These are phyloP conservation scores for Sebastolobus alascanus DNA, from an alignment of 2,797 vertebrate species.

Conservation along the genomic window DNA sequence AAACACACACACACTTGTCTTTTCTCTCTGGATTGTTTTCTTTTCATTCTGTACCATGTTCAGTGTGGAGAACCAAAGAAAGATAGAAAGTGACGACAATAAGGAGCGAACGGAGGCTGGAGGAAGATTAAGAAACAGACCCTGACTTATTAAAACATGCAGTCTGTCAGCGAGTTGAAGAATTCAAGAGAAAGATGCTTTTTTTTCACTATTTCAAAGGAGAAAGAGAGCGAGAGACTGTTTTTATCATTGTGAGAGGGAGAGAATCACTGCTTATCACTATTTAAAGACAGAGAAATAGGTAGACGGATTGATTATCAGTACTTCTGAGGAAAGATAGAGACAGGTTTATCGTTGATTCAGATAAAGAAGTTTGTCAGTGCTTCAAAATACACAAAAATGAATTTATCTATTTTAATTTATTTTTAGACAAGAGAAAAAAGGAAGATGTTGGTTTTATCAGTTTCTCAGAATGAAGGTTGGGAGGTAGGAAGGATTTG, in stretches of 20 bases:
- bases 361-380: conserved; percentile 5
- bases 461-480: neutral
- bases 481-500: too few relatives aligned
- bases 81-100: conserved; percentile 4
- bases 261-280: neutral
- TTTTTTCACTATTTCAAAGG: neutral
- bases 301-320: neutral
- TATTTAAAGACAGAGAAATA: neutral
- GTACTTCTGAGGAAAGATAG: neutral
- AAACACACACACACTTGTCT: neutral
- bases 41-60: neutral
- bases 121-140: conserved; percentile 27
- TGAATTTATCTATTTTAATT: fast-evolving
- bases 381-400: neutral
- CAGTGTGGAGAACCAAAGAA: neutral
- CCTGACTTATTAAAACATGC: conserved; percentile 17
- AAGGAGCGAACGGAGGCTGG: neutral
- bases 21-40: neutral
- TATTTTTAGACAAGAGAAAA: neutral
- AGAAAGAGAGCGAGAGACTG: neutral
- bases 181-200: neutral
- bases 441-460: neutral
- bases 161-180: neutral
- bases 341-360: neutral
- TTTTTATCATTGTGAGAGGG: neutral